These are phyloP conservation scores for Chascanopsetta lugubris DNA, from an alignment of 2,113 vertebrate species.

Conservation along the genomic window DNA sequence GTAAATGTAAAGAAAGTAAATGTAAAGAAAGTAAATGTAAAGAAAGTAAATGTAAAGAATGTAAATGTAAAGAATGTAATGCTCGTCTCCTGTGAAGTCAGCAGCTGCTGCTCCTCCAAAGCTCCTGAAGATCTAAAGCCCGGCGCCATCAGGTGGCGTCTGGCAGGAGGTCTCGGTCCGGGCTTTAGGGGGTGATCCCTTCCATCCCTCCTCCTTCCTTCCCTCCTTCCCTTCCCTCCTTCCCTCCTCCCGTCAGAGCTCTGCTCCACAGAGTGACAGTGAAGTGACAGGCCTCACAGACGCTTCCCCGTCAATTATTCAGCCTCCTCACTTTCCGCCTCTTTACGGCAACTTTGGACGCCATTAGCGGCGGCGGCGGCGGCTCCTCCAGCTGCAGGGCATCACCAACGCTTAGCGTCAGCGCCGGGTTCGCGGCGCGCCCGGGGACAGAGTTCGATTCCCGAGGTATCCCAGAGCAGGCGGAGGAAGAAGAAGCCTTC, in stretches of 20 bases:
- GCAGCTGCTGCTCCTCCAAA: background rate
- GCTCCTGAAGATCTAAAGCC: background rate
- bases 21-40: no score
- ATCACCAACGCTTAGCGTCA: slow-evolving; percentile 68
- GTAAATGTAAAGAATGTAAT: background rate
- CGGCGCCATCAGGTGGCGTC: background rate
- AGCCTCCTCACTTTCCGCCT: slow-evolving; percentile 62
- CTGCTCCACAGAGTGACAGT: background rate
- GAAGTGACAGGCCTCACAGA: slow-evolving; percentile 64
- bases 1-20: no score
- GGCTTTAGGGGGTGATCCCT: background rate
- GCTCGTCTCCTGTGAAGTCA: no score
- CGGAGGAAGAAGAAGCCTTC: slow-evolving; percentile 7
- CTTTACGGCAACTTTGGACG: slow-evolving; percentile 69
- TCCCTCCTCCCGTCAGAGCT: slow-evolving; percentile 39
- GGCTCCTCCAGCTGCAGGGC: slow-evolving; percentile 64
- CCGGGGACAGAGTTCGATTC: slow-evolving; percentile 34
- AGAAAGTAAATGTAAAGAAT: no score
- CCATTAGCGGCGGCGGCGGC: slow-evolving; percentile 63
- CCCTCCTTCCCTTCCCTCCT: slow-evolving; percentile 6
- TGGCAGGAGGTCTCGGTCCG: background rate
- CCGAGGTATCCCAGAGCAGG: background rate
- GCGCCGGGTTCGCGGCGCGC: background rate
- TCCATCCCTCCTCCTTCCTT: background rate
- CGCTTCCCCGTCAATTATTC: slow-evolving; percentile 74